A percentile compares a stretch with the other conserved stretches of the same genome.
Conservation (phyloP, 1,140 invertebrate genomes). For the Goniozus legneri region DNA sequence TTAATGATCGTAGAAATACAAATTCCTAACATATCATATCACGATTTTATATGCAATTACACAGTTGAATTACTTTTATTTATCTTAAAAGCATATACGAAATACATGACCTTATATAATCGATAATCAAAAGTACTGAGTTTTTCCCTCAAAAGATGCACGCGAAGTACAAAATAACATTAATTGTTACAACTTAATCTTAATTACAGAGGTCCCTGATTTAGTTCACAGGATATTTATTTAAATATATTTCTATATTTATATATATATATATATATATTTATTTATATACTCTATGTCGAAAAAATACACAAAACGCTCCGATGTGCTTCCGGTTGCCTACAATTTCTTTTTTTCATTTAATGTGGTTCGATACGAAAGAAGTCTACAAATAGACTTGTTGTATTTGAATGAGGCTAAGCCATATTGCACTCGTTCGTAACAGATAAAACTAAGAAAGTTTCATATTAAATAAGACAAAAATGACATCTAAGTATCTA, state of each 20-base stretch:
- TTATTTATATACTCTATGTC: not conserved
- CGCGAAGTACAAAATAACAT: conserved; percentile 13
- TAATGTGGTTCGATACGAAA: conserved; percentile 4
- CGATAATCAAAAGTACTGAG: conserved; percentile 28
- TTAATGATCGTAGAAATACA: too few species aligned
- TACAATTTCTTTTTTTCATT: not conserved
- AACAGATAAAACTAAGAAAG: conserved; percentile 21
- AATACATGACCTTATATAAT: conserved; percentile 45
- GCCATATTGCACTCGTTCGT: conserved; percentile 35
- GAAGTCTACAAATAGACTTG: conserved; percentile 8
- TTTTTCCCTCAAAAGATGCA: conserved; percentile 16
- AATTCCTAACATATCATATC: too few species aligned
- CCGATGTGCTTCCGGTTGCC: not conserved
- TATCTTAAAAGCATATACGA: conserved; percentile 36
- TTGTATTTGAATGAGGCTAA: conserved; percentile 14
- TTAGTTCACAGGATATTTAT: conserved; percentile 4
- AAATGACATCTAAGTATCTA: conserved; percentile 8
- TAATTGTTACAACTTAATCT: conserved; percentile 19
- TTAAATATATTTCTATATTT: conserved; percentile 25
- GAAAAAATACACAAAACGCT: not conserved
- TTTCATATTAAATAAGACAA: too few species aligned
- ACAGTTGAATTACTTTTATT: too few species aligned
- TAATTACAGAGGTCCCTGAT: conserved; percentile 11
- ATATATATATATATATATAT: conserved; percentile 12
- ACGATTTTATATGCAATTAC: too few species aligned